Evolutionary conservation across 2,888 invertebrate genomes (phyloP), one percentile per base, ranked within the genome.

Genomic region (Philereme vetulata): DNA sequence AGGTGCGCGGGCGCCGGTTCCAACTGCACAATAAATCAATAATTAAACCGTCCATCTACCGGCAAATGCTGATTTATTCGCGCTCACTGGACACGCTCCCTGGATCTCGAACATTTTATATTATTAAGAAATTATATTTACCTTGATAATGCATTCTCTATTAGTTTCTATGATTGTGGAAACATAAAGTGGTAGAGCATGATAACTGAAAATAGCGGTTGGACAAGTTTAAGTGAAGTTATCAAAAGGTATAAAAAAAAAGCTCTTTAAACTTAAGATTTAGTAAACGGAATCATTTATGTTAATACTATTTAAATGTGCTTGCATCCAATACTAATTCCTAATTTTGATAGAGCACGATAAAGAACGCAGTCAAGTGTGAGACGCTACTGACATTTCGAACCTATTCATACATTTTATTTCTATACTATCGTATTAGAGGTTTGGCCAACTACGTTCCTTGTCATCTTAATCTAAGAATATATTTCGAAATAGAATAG

Each of bases 1-100:
- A 91, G 86, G 78, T 76, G 81, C 82, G 81, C 82, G 74, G 85
- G 84, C 85, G 85, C 86, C 84, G 80, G 71, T 78, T 78, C 72
- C 70, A 73, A 76, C 77, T 77, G 75, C 72, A 83, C 88, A 85
- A 89, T 90, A 92, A 92, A 91, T 91, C 92, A 91, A 89, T 91
- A 91, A 91, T 90, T 90, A 88, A 88, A 88, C 80, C 86, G 88
- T 90, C 90, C 87, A 89, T 90, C 88, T 84, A 87, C 81, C 73
- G 75, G 84, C 88, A 88, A 90, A 91, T 88, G 80, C 90, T 91
- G 90, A 91, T 91, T 91, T 90, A 91, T 91, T 83, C 68, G 70
- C 82, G 72, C 82, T 82, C 83, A 78, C 84, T 84, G 78, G 82
- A 86, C 85, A 81, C 82, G 84, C 79, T 82, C 76, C 77, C 79